Conservation (phyloP, 2,888 invertebrate genomes). For the Lumbricus terrestris region DNA sequence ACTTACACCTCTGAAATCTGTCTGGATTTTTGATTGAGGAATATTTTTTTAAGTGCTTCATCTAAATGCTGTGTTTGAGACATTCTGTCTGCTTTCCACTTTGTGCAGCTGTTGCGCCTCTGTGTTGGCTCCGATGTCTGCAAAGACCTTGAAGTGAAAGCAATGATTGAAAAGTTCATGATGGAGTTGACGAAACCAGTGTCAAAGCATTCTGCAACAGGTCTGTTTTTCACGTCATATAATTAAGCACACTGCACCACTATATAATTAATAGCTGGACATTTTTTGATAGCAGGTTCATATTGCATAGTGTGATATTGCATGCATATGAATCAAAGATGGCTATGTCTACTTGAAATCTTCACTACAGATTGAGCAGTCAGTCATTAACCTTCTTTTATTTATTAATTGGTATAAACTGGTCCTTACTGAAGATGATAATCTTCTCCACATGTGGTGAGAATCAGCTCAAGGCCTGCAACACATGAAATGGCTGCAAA, state of each 20-base stretch:
- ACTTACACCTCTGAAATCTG: no score
- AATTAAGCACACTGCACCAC: not conserved
- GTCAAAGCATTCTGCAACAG: conserved; percentile 49
- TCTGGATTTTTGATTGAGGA: not conserved
- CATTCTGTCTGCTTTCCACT: not conserved
- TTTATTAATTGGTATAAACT: no score
- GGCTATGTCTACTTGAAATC: no score
- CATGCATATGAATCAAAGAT: no score
- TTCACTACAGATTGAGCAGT: no score
- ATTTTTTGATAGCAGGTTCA: not conserved
- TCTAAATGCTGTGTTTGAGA: not conserved
- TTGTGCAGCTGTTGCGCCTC: conserved; percentile 46
- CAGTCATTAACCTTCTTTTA: no score
- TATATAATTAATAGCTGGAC: not conserved
- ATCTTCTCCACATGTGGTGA: no score
- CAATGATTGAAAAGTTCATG: conserved; percentile 52
- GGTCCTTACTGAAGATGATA: no score
- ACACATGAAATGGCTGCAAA: no score
- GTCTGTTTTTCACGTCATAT: conserved; percentile 35
- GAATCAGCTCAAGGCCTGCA: no score
- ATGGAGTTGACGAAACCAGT: conserved; percentile 49
- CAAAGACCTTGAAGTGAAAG: conserved; percentile 48
- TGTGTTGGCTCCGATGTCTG: conserved; percentile 46
- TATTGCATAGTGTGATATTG: no score
- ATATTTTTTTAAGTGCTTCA: not conserved